Base-by-base conservation (phyloP, 2,888 invertebrate species). In the Ditula angustiorana region DNA sequence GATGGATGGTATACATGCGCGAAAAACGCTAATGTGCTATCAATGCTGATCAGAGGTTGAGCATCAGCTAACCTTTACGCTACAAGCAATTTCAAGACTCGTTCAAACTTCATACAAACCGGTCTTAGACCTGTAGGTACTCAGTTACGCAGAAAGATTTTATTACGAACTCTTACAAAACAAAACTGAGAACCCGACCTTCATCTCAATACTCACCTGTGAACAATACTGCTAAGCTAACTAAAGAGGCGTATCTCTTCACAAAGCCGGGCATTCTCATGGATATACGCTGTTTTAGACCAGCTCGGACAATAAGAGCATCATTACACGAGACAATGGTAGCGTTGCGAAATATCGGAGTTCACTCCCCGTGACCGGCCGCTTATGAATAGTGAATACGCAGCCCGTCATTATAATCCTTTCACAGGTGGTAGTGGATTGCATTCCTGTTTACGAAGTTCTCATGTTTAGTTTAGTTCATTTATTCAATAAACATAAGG, bases 141-240 rank as follows among this genome's bases (percentile, higher is more conserved):
- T 50, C 44, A 58, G 57, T 58, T 35, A 50, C 50, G 33, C 57
- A 57, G 50, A 62, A 50, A 57, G 10, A 33, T 63, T 63, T 50
- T 58, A 58, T 52, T 50, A 41, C 30, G 26, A 57, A 50, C 49
- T 30, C 44, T 56, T 49, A 56, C 55, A 66, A 60, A 67, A 63
- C 67, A 63, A 60, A 52, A 56, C 57, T 35, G 56, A 35, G 52
- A 49, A 53, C 21, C 52, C 62, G 69, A 67, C 69, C 67, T 69
- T 69, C 67, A 66, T 67, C 67, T 69, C 63, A 64, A 67, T 60
- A 56, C 59, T 58, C 66, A 66, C 66, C 64, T 67, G 69, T 65
- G 59, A 62, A 69, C 62, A 67, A 62, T 65, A 33, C 49, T 23
- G 46, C 46, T 37, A 4, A 5, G 23, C 28, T 47, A 21, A 19